Evolutionary conservation across 2,888 invertebrate species (phyloP).

Genomic region (Aphodius sticticus): DNA sequence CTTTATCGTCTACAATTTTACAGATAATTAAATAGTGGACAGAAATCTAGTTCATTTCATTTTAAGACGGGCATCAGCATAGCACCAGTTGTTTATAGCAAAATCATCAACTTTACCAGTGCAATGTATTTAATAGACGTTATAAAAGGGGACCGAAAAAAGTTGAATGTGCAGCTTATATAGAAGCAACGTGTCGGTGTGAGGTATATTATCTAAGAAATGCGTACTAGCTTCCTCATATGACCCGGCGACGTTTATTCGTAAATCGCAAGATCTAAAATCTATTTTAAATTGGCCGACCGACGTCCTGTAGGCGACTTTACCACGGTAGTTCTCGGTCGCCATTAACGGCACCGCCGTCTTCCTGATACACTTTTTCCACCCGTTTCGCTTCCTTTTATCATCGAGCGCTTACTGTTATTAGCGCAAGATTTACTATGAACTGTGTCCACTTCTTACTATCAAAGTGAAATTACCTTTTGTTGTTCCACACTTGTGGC

Average conservation of each 20-base stretch:
- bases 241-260: conserved; percentile 16
- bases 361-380: conserved; percentile 27
- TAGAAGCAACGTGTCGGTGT: not conserved
- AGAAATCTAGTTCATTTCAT: no score
- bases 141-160: not conserved
- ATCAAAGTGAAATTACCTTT: conserved; percentile 21
- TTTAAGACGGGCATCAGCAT: no score
- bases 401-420: conserved; percentile 21
- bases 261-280: conserved; percentile 15
- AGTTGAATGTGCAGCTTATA: not conserved
- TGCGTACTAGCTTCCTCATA: conserved; percentile 18
- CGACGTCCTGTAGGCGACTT: conserved; percentile 18
- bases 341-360: conserved; percentile 22
- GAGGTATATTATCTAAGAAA: conserved; percentile 17
- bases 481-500: conserved; percentile 4
- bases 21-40: no score
- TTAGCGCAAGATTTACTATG: conserved; percentile 21
- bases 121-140: not conserved
- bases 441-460: conserved; percentile 4
- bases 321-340: conserved; percentile 20
- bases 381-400: conserved; percentile 19
- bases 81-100: not conserved
- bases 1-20: no score
- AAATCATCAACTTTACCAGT: not conserved
- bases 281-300: conserved; percentile 9